A percentile compares a stretch with the other conserved stretches of the same genome.
phyloP scores from a whole-genome alignment of 1,140 invertebrate genomes.

The Temnothorax curvispinosus region DNA sequence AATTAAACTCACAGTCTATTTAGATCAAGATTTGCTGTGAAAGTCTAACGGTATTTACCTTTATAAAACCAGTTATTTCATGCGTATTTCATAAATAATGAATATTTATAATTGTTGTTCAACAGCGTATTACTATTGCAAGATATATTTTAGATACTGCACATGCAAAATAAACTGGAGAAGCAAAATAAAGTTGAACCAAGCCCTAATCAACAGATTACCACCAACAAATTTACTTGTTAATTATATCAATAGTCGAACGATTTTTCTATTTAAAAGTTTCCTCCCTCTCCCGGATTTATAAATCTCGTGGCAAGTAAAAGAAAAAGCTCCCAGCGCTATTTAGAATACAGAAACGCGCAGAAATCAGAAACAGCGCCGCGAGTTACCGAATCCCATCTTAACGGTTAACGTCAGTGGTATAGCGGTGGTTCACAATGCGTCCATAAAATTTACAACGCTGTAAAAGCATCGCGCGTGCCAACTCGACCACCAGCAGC shows the following conservation, averaged over 20 bases:
- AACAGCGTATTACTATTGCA: background rate
- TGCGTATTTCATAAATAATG: background rate
- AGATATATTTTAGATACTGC: background rate
- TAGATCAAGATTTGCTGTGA: constrained; percentile 21
- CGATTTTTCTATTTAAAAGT: background rate
- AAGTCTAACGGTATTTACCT: constrained; percentile 26
- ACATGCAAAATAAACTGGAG: background rate
- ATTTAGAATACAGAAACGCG: background rate
- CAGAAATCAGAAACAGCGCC: background rate
- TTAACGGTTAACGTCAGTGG: background rate
- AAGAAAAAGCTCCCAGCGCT: constrained; percentile 20
- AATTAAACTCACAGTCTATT: constrained; percentile 36
- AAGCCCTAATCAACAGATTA: background rate
- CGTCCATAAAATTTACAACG: constrained; percentile 42
- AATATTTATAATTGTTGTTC: constrained; percentile 4
- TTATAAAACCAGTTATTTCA: background rate
- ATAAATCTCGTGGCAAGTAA: background rate
- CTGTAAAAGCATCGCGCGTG: constrained; percentile 20
- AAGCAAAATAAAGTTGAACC: background rate
- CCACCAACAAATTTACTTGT: background rate
- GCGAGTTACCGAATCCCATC: constrained; percentile 2
- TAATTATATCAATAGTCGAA: background rate
- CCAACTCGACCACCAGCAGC: background rate
- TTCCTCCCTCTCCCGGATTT: background rate
- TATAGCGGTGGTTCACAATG: constrained; percentile 4